Evolutionary conservation across 1,140 invertebrate genomes (phyloP).

Genomic region (Lepidostoma basale): DNA sequence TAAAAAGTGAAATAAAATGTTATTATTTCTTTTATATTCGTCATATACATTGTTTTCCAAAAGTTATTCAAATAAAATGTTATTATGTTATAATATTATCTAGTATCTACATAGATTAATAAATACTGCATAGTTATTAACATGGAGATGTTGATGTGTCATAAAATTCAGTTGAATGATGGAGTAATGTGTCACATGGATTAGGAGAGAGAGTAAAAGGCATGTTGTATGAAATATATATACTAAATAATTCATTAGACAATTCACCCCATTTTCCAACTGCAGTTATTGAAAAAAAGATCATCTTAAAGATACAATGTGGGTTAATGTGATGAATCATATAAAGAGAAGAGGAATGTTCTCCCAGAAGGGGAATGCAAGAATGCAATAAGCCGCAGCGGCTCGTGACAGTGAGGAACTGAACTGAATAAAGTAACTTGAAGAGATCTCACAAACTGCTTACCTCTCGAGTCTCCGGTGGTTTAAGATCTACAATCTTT

Average conservation of each 20-base stretch:
- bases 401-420: neutral
- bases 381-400: neutral
- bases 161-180: slow-evolving; percentile 11
- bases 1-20: too few relatives aligned
- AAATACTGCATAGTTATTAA: too few relatives aligned
- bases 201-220: too few relatives aligned
- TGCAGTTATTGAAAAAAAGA: neutral
- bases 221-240: neutral
- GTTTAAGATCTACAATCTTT: slow-evolving; percentile 60
- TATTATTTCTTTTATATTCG: too few relatives aligned
- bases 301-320: neutral
- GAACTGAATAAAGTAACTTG: slow-evolving; percentile 19
- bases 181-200: too few relatives aligned
- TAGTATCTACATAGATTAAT: too few relatives aligned
- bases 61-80: too few relatives aligned
- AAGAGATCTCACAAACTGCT: slow-evolving; percentile 50
- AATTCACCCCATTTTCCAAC: slow-evolving; percentile 13
- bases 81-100: too few relatives aligned
- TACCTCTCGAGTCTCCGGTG: slow-evolving; percentile 59
- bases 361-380: slow-evolving; percentile 7
- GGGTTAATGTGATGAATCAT: slow-evolving; percentile 4
- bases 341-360: slow-evolving; percentile 7
- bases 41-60: too few relatives aligned
- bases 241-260: neutral
- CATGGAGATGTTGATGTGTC: neutral